Evolutionary conservation across 2,113 vertebrate species (phyloP).

Genomic region (Microtus oregoni): DNA sequence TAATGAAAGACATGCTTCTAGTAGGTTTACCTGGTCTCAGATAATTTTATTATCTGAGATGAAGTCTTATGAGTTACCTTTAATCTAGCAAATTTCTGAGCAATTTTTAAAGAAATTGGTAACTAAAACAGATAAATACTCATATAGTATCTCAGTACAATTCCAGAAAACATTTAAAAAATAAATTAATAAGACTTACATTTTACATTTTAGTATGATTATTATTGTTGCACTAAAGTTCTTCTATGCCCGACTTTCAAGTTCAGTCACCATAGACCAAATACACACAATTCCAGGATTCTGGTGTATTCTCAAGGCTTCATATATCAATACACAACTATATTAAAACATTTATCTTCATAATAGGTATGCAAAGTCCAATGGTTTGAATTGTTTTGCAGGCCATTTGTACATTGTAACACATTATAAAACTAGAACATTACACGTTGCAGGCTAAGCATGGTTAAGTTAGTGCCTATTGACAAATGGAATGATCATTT

Average conservation of each 20-base stretch:
- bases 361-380: neutral
- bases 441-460: conserved; percentile 13
- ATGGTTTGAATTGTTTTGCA: neutral
- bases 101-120: neutral
- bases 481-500: neutral
- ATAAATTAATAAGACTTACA: neutral
- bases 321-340: neutral
- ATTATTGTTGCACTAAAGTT: neutral
- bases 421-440: neutral
- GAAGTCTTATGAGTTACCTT: neutral
- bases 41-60: neutral
- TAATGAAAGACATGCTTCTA: neutral
- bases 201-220: neutral
- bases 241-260: neutral
- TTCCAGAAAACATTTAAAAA: neutral
- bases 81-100: neutral
- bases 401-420: neutral
- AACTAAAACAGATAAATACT: conserved; percentile 30
- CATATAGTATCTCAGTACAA: neutral
- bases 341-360: neutral
- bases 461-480: neutral
- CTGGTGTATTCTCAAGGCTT: neutral
- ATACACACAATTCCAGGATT: neutral
- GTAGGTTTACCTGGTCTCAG: neutral
- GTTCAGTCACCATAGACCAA: neutral